phyloP scores from a whole-genome alignment of 2,797 vertebrate genomes.

The Jordanella pulchra region DNA sequence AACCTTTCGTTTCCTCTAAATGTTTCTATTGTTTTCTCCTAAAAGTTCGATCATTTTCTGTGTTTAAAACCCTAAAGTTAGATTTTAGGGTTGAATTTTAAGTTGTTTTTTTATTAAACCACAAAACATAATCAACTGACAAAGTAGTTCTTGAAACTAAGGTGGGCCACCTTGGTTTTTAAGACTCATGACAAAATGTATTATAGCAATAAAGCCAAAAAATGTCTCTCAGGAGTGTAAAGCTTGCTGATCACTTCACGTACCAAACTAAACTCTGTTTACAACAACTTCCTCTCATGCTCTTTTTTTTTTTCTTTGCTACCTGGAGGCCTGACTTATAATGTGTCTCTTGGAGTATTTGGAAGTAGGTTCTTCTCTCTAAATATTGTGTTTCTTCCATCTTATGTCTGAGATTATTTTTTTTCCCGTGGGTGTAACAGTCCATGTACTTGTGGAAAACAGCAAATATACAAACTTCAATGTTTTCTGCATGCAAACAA shows the following conservation, averaged over 20 bases:
- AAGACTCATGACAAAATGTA: no score
- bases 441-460: background rate
- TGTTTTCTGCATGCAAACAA: background rate
- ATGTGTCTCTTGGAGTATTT: conserved; percentile 90
- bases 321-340: conserved; percentile 93
- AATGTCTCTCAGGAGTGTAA: no score
- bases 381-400: background rate
- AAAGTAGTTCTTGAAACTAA: no score
- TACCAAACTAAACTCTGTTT: conserved; percentile 1
- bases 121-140: no score
- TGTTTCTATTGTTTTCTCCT: no score
- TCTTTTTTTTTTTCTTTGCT: conserved; percentile 83
- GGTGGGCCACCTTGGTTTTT: no score
- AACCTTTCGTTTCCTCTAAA: no score
- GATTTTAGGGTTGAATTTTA: no score
- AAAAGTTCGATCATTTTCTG: no score
- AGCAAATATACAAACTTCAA: background rate
- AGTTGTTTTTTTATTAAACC: no score
- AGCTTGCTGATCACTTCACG: background rate
- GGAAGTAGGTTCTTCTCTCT: conserved; percentile 87
- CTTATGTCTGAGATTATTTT: background rate
- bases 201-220: no score
- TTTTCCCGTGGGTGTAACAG: background rate
- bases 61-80: no score
- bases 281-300: conserved; percentile 36